Evolutionary conservation across 2,113 vertebrate species (phyloP).

Genomic region (Chloroceryle aenea): DNA sequence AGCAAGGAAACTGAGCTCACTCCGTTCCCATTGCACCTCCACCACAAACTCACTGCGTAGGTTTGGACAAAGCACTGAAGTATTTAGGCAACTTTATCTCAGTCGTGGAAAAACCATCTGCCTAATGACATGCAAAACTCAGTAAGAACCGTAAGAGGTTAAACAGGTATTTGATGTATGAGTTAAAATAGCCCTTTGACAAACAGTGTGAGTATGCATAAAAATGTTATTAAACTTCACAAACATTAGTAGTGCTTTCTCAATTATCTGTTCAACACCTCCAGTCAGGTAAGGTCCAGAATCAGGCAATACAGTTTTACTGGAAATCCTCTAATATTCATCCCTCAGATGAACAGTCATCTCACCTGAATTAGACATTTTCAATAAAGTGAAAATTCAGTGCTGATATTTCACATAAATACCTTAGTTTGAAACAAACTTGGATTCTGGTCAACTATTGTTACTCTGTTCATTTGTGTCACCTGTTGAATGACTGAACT

Average conservation of each 20-base stretch:
- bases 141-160: fast-evolving
- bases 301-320: neutral
- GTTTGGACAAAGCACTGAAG: neutral
- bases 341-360: neutral
- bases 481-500: neutral
- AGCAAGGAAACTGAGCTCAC: neutral
- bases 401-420: neutral
- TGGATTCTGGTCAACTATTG: neutral
- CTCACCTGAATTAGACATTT: neutral
- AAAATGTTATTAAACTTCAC: neutral
- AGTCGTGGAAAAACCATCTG: neutral
- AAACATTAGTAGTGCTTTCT: neutral
- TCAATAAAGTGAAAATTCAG: neutral
- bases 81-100: neutral
- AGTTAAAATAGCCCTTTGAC: neutral
- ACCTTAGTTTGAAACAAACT: neutral
- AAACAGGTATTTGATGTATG: neutral
- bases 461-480: neutral
- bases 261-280: neutral
- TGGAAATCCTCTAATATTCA: neutral
- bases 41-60: fast-evolving
- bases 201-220: neutral
- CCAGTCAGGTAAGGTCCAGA: neutral
- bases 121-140: neutral
- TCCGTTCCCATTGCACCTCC: neutral